These are phyloP conservation scores for Dioctria rufipes DNA, from an alignment of 2,888 invertebrate species.

Conservation along the genomic window DNA sequence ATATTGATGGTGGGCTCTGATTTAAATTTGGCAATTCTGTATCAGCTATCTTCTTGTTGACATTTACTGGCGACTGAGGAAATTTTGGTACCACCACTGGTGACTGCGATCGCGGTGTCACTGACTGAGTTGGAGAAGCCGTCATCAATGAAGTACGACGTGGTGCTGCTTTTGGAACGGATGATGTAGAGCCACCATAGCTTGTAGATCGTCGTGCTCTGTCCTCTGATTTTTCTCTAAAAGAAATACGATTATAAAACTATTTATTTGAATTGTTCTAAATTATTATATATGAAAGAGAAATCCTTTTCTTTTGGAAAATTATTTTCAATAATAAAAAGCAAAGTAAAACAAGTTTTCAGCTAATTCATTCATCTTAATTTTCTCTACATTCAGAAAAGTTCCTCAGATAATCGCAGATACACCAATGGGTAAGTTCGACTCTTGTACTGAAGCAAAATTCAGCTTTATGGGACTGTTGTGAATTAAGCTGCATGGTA, in stretches of 20 bases:
- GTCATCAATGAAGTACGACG: slow-evolving; percentile 69
- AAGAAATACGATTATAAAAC: slow-evolving; percentile 59
- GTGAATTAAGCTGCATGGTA: too few relatives aligned
- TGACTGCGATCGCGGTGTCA: slow-evolving; percentile 62
- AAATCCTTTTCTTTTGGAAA: too few relatives aligned
- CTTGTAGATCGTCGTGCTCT: slow-evolving; percentile 70
- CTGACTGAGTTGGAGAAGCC: slow-evolving; percentile 57
- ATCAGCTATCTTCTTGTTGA: slow-evolving; percentile 44
- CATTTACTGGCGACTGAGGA: slow-evolving; percentile 64
- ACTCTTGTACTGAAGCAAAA: too few relatives aligned
- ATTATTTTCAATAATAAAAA: too few relatives aligned
- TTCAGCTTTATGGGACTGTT: too few relatives aligned
- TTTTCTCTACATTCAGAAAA: too few relatives aligned
- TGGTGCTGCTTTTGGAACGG: slow-evolving; percentile 68
- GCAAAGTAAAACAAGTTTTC: too few relatives aligned
- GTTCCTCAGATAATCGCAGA: too few relatives aligned
- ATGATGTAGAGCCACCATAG: slow-evolving; percentile 65
- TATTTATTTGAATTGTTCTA: too few relatives aligned
- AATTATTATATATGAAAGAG: too few relatives aligned
- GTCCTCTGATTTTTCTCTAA: slow-evolving; percentile 68
- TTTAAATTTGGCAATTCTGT: slow-evolving; percentile 65
- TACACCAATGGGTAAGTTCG: too few relatives aligned
- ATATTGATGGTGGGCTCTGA: slow-evolving; percentile 64
- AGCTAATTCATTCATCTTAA: too few relatives aligned
- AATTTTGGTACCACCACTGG: slow-evolving; percentile 66